A percentile compares a stretch with the other conserved stretches of the same genome.
Conservation (phyloP, 2,113 vertebrate species). For the Vicugna pacos region DNA sequence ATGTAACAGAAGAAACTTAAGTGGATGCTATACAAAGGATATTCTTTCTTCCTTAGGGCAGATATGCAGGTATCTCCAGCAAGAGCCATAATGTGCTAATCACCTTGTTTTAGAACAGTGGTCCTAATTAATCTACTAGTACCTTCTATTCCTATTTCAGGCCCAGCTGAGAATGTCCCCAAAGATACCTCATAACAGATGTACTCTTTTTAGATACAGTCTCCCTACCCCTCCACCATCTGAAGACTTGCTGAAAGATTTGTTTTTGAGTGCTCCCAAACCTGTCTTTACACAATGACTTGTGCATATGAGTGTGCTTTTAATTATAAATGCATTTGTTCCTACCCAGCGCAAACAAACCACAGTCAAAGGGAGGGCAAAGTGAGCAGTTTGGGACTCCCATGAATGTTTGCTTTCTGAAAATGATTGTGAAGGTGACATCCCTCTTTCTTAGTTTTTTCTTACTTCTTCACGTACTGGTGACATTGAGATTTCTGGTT, state of each 20-base stretch:
- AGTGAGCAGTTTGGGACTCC: not conserved
- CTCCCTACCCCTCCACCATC: not conserved
- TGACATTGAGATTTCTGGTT: constrained; percentile 13
- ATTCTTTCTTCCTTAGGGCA: not conserved
- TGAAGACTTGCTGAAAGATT: constrained; percentile 19
- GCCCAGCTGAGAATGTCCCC: not conserved
- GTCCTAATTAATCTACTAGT: not conserved
- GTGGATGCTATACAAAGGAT: not conserved
- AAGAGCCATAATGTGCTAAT: not conserved
- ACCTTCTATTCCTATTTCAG: constrained; percentile 12
- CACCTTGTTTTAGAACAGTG: constrained; percentile 5
- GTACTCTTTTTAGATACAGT: not conserved
- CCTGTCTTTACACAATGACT: not conserved
- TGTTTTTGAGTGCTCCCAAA: constrained; percentile 10
- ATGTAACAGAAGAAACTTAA: constrained; percentile 21
- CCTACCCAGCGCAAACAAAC: not conserved
- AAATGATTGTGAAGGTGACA: not conserved
- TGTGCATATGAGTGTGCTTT: not conserved
- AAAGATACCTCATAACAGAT: not conserved
- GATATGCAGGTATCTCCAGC: not conserved
- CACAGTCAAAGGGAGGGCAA: not conserved
- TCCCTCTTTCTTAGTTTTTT: not conserved
- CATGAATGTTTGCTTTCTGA: constrained; percentile 25
- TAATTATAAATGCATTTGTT: not conserved
- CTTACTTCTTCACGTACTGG: not conserved